Evolutionary conservation across 2,888 invertebrate genomes (phyloP).

Genomic region (Eupithecia subfuscata): DNA sequence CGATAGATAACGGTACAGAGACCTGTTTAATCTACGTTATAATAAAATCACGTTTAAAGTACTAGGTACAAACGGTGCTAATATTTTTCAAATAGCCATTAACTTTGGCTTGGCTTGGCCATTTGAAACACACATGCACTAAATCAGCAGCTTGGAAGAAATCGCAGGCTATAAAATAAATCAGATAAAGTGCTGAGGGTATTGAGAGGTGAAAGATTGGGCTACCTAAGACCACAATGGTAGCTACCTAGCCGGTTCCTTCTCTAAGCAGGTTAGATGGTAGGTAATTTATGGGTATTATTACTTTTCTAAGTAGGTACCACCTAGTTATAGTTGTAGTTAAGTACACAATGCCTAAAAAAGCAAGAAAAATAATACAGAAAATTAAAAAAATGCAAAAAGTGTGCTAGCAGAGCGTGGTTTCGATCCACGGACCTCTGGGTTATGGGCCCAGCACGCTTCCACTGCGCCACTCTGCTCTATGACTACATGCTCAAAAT

Average conservation of each 20-base stretch:
- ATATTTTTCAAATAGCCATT: not conserved
- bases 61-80: not conserved
- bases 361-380: not conserved
- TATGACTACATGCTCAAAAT: slow-evolving; percentile 49
- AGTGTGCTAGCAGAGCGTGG: slow-evolving; percentile 87
- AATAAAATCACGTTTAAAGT: not conserved
- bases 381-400: slow-evolving; percentile 46
- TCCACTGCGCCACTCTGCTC: slow-evolving; percentile 93
- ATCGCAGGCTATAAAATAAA: slow-evolving; percentile 34
- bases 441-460: slow-evolving; percentile 93
- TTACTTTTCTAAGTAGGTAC: too few species aligned
- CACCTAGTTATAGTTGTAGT: too few species aligned
- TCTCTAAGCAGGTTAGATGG: not conserved
- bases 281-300: not conserved
- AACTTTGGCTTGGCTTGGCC: slow-evolving; percentile 1
- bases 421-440: slow-evolving; percentile 96
- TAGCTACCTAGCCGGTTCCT: not conserved
- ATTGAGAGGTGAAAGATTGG: slow-evolving; percentile 30
- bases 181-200: slow-evolving; percentile 26
- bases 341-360: too few species aligned
- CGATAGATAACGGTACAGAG: not conserved
- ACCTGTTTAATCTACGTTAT: not conserved
- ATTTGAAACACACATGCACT: slow-evolving; percentile 9
- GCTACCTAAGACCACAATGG: slow-evolving; percentile 1
- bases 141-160: slow-evolving; percentile 8